Conservation (phyloP, 2,113 vertebrate genomes). For the Brachyhypopomus occidentalis region DNA sequence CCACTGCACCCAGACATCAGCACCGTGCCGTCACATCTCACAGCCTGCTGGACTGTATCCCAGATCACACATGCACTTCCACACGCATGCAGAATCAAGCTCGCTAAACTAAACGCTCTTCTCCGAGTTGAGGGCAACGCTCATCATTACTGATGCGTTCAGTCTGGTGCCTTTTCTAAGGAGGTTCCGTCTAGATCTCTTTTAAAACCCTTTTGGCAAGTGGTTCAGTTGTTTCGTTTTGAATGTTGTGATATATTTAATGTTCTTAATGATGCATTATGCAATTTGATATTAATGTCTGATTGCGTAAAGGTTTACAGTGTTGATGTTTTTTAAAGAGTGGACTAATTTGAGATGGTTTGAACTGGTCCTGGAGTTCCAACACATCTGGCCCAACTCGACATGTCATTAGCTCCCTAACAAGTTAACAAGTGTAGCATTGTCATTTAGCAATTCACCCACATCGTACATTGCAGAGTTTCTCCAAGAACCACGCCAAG, state of each 20-base stretch:
- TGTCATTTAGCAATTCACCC: too few relatives aligned
- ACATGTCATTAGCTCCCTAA: too few relatives aligned
- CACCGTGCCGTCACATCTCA: background rate
- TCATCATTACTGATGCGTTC: too few relatives aligned
- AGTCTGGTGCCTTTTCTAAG: too few relatives aligned
- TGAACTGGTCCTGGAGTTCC: too few relatives aligned
- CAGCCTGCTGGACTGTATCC: background rate
- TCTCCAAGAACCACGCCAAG: too few relatives aligned
- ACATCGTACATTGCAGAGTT: too few relatives aligned
- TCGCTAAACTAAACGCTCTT: background rate
- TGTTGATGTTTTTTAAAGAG: too few relatives aligned
- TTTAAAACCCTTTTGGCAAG: background rate
- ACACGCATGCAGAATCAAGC: background rate
- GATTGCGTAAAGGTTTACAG: too few relatives aligned
- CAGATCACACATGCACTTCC: background rate
- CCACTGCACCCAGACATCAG: background rate
- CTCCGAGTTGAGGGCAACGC: background rate
- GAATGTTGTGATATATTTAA: conserved; percentile 3
- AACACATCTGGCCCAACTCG: too few relatives aligned
- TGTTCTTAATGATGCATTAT: background rate
- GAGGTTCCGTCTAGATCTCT: background rate
- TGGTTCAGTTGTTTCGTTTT: background rate
- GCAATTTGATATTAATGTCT: background rate
- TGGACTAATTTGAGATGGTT: too few relatives aligned
- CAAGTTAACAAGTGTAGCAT: too few relatives aligned